Evolutionary conservation across 2,113 vertebrate species (phyloP).

Genomic region (Cinclus mexicanus): DNA sequence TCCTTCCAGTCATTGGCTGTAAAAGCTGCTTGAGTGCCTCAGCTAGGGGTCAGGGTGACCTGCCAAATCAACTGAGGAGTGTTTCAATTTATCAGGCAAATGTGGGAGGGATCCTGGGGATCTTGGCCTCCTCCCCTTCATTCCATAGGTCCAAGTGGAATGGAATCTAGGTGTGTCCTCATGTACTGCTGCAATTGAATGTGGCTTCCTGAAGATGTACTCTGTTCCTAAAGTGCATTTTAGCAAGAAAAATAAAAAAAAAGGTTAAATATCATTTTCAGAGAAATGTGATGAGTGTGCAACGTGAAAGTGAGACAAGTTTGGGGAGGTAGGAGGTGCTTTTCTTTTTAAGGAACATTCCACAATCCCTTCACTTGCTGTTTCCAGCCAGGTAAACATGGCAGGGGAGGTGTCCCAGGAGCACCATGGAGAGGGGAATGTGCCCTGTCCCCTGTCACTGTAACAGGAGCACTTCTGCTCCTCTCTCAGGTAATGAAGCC

Average conservation of each 20-base stretch:
- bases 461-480: neutral
- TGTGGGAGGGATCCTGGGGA: neutral
- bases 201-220: neutral
- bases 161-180: neutral
- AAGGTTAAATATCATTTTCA: neutral
- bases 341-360: neutral
- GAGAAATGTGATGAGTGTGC: neutral
- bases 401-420: neutral
- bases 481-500: neutral
- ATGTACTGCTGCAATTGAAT: neutral
- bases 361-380: neutral
- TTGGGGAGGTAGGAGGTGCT: neutral
- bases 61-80: neutral
- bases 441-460: neutral
- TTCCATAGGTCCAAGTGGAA: neutral
- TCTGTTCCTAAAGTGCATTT: neutral
- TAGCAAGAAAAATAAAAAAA: neutral
- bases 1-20: neutral
- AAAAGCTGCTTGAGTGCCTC: neutral
- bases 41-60: neutral
- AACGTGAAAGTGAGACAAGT: neutral
- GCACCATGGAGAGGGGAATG: neutral
- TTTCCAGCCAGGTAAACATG: neutral
- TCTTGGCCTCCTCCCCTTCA: conserved; percentile 12
- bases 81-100: neutral